Conservation (phyloP, 2,888 invertebrate genomes). For the Drosophila neonasuta region DNA sequence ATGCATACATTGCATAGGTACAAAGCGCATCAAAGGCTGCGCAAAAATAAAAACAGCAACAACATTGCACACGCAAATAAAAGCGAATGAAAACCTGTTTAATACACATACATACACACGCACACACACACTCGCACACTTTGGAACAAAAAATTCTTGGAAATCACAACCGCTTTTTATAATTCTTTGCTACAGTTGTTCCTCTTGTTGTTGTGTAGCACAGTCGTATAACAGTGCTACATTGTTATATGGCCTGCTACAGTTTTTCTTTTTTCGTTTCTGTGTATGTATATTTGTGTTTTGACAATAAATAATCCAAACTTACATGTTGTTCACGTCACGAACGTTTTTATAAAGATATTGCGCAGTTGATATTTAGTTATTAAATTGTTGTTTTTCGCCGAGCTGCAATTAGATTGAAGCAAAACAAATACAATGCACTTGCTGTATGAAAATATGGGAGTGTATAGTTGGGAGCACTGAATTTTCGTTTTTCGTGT, state of each 20-base stretch:
- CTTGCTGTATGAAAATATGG: constrained; percentile 37
- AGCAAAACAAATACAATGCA: constrained; percentile 38
- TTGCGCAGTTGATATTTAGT: constrained; percentile 20
- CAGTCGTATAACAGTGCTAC: constrained; percentile 44
- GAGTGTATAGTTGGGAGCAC: constrained; percentile 28
- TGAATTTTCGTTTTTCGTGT: constrained; percentile 41
- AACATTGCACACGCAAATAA: constrained; percentile 36
- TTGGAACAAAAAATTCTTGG: constrained; percentile 43
- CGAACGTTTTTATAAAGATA: constrained; percentile 16
- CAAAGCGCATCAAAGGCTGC: constrained; percentile 60
- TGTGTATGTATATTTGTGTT: constrained; percentile 23
- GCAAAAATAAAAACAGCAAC: constrained; percentile 45
- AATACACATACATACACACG: constrained; percentile 20
- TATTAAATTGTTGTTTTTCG: constrained; percentile 6
- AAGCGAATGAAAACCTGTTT: constrained; percentile 63
- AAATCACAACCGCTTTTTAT: constrained; percentile 56
- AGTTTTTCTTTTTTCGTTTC: constrained; percentile 6
- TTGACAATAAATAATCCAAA: constrained; percentile 50
- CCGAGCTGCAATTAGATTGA: constrained; percentile 52
- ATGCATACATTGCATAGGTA: constrained; percentile 7
- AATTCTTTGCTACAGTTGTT: constrained; percentile 54
- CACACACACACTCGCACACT: constrained; percentile 16
- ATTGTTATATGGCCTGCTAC: constrained; percentile 40
- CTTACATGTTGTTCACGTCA: constrained; percentile 47
- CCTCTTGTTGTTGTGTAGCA: constrained; percentile 55